Conservation (phyloP, 2,888 invertebrate species). For the Orthosia cruda region DNA sequence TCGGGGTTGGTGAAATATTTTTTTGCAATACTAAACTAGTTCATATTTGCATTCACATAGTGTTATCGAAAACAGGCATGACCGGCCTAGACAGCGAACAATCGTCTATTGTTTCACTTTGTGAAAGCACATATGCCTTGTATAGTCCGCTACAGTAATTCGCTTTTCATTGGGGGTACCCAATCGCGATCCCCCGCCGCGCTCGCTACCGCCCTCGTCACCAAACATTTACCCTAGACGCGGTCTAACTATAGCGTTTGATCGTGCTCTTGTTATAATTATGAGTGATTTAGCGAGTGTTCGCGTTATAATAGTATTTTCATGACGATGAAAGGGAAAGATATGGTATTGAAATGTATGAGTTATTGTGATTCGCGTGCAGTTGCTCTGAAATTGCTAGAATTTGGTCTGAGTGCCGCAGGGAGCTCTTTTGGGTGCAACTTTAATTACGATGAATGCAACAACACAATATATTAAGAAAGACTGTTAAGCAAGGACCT, state of each 20-base stretch:
- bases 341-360: constrained; percentile 23
- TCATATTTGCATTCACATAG: too few species aligned
- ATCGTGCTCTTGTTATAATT: constrained; percentile 59
- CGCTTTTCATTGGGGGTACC: background rate
- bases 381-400: background rate
- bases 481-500: background rate
- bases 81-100: too few species aligned
- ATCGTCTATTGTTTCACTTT: background rate
- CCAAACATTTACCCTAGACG: background rate
- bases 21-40: too few species aligned
- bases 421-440: constrained; percentile 21
- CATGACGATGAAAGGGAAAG: constrained; percentile 53
- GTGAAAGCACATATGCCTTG: background rate
- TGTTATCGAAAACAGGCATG: too few species aligned
- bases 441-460: background rate
- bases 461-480: background rate
- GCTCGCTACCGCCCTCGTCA: background rate
- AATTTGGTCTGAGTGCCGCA: constrained; percentile 3
- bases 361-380: constrained; percentile 15
- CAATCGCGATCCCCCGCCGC: too few species aligned
- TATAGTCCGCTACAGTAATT: background rate
- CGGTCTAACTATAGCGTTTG: constrained; percentile 30
- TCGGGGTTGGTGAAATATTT: too few species aligned
- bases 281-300: constrained; percentile 52
- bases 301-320: constrained; percentile 54